Evolutionary conservation across 2,113 vertebrate species (phyloP).

Genomic region (Perca flavescens): DNA sequence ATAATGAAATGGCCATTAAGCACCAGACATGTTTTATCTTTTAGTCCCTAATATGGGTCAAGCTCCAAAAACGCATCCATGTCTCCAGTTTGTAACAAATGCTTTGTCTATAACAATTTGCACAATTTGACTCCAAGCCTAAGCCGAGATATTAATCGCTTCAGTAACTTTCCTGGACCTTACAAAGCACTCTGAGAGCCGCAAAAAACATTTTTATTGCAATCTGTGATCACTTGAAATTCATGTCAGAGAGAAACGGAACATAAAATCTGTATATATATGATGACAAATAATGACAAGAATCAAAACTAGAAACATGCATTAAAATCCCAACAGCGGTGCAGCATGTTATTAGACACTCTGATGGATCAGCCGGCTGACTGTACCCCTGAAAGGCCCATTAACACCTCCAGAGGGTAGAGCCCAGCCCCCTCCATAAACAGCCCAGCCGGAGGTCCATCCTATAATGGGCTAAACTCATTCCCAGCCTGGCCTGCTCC

Average conservation of each 20-base stretch:
- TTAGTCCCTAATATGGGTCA: not conserved
- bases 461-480: slow-evolving; percentile 80
- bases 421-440: slow-evolving; percentile 79
- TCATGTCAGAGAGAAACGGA: not conserved
- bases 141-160: not conserved
- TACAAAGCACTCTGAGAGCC: not conserved
- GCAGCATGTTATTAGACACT: slow-evolving; percentile 48
- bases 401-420: slow-evolving; percentile 78
- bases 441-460: slow-evolving; percentile 75
- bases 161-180: not conserved
- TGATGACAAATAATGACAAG: slow-evolving; percentile 1
- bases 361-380: slow-evolving; percentile 54
- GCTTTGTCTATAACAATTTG: not conserved
- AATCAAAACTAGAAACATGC: not conserved
- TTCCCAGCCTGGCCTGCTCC: slow-evolving; percentile 82
- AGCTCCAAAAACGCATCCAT: not conserved
- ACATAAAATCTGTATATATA: not conserved
- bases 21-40: not conserved
- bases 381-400: slow-evolving; percentile 72
- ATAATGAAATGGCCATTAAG: not conserved
- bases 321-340: slow-evolving; percentile 10
- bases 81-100: not conserved
- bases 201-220: not conserved
- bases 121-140: not conserved
- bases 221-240: not conserved